Evolutionary conservation across 2,888 invertebrate genomes (phyloP).

Genomic region (Aspidapion aeneum): DNA sequence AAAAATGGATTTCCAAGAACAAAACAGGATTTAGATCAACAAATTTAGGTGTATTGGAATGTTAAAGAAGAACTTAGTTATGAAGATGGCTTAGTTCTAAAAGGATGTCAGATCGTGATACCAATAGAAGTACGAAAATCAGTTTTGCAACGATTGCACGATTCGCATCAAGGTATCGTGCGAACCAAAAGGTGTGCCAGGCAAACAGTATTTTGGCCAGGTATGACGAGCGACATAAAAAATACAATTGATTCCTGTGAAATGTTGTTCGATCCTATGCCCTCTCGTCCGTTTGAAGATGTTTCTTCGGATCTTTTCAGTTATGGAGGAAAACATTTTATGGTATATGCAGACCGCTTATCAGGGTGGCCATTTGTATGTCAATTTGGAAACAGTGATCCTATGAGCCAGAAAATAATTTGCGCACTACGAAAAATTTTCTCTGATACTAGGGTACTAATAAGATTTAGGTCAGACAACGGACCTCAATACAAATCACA

Average conservation of each 20-base stretch:
- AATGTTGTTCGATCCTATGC: neutral
- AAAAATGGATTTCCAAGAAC: neutral
- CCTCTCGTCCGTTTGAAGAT: slow-evolving; percentile 1
- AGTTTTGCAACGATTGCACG: slow-evolving; percentile 1
- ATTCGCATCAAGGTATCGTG: slow-evolving; percentile 1
- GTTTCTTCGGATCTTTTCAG: slow-evolving; percentile 1
- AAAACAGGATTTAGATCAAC: neutral
- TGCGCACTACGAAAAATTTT: neutral
- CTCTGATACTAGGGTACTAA: neutral
- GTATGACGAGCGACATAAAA: no score
- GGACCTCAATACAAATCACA: no score
- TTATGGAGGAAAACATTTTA: no score
- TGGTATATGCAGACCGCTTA: no score
- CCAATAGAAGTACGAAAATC: neutral
- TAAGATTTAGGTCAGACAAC: neutral
- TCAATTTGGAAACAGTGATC: no score
- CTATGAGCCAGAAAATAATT: neutral
- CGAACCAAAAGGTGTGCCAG: neutral
- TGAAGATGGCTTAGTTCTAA: slow-evolving; percentile 2
- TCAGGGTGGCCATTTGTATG: no score
- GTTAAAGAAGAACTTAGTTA: neutral
- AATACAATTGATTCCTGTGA: no score
- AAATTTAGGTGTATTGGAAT: neutral
- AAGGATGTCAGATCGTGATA: slow-evolving; percentile 4
- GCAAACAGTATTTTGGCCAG: no score